phyloP scores from a whole-genome alignment of 2,888 invertebrate genomes.

The Nemotelus pantherinus region DNA sequence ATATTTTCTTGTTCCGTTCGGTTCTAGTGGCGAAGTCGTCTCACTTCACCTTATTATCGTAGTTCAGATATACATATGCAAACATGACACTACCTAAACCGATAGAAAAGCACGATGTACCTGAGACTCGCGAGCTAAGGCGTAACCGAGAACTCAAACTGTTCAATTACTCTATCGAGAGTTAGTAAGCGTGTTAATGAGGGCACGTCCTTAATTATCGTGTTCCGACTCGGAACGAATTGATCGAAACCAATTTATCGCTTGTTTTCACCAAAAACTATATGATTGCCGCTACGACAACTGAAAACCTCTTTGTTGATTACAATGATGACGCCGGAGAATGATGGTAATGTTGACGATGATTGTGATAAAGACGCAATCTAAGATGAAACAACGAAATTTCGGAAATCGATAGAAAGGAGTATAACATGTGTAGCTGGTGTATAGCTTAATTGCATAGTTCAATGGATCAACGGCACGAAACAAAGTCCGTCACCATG shows the following conservation, averaged over 20 bases:
- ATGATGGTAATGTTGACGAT: neutral
- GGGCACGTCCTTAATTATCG: conserved; percentile 51
- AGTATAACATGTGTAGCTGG: neutral
- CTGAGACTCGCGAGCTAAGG: neutral
- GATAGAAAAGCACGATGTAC: conserved; percentile 5
- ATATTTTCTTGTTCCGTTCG: conserved; percentile 12
- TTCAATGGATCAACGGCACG: neutral
- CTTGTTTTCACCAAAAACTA: conserved; percentile 10
- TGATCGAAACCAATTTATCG: conserved; percentile 45
- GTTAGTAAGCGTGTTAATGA: conserved; percentile 48
- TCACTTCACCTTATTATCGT: conserved; percentile 20
- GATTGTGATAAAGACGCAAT: neutral
- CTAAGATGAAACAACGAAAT: neutral
- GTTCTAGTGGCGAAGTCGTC: conserved; percentile 9
- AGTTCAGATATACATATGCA: neutral
- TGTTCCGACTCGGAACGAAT: conserved; percentile 47
- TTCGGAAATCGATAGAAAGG: neutral
- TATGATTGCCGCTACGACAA: neutral
- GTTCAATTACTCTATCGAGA: conserved; percentile 40
- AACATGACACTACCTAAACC: neutral
- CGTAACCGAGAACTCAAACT: conserved; percentile 17
- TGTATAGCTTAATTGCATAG: neutral
- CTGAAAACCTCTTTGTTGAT: neutral
- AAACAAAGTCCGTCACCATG: neutral
- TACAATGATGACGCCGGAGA: neutral